Conservation (phyloP, 2,797 vertebrate species). For the Tachyglossus aculeatus region DNA sequence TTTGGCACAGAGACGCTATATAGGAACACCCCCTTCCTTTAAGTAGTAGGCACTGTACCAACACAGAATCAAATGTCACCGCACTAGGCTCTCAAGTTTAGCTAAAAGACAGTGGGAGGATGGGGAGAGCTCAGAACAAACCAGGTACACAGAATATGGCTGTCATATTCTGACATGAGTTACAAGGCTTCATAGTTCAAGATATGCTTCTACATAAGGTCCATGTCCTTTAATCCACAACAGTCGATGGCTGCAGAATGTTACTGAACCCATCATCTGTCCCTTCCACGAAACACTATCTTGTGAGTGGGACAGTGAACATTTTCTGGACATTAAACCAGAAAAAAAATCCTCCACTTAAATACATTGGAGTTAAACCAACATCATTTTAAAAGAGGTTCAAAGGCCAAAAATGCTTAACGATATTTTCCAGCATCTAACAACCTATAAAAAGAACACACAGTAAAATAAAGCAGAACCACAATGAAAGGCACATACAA, state of each 20-base stretch:
- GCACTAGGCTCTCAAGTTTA: too few relatives aligned
- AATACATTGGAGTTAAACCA: conserved; percentile 13
- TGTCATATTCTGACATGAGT: too few relatives aligned
- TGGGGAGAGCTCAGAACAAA: too few relatives aligned
- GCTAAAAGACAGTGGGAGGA: too few relatives aligned
- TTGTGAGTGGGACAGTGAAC: conserved; percentile 23
- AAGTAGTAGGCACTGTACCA: too few relatives aligned
- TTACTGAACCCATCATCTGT: too few relatives aligned
- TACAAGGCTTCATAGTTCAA: too few relatives aligned
- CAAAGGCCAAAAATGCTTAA: conserved; percentile 37
- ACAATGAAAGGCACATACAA: conserved; percentile 26
- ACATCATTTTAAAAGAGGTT: conserved; percentile 29
- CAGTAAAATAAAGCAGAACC: conserved; percentile 30
- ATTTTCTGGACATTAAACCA: conserved; percentile 18
- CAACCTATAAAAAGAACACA: conserved; percentile 30
- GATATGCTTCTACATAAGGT: too few relatives aligned
- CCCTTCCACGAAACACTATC: neutral
- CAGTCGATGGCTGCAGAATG: neutral
- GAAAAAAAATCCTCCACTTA: conserved; percentile 16
- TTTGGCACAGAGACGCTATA: neutral
- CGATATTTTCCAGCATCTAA: conserved; percentile 37
- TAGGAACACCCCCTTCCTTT: too few relatives aligned
- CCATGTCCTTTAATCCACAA: conserved; percentile 12
- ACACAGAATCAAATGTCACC: too few relatives aligned
- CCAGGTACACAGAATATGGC: too few relatives aligned